Evolutionary conservation across 1,140 invertebrate genomes (phyloP), one percentile per base, ranked within the genome.

Genomic region (Bicyclus anynana): DNA sequence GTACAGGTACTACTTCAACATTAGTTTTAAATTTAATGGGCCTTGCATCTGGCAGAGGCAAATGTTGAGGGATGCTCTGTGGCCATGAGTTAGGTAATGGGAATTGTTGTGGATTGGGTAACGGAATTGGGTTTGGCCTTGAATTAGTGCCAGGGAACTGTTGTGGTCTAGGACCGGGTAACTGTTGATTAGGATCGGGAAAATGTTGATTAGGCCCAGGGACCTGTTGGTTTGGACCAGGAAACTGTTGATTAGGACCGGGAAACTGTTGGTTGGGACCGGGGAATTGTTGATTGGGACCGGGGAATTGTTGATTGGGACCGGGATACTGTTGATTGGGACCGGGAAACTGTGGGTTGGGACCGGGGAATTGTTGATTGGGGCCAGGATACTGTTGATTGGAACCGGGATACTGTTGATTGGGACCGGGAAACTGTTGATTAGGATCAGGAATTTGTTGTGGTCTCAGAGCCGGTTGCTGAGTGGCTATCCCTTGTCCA

Each of bases 1-100:
- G 84, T 23, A 84, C 81, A 12, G 72, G 76, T 10, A 84, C 81
- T 2, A 88, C 65, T 67, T 88, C 83, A 0, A 88, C 80, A 16
- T 64, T 76, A 0, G 84, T 88, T 56, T 78, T 87, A n/a, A 82
- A 35, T 26, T 86, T 88, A 4, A 44, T 20, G 18, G 40, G 40
- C 7, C 40, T 44, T 44, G 16, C 5, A 16, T 38, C 14, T 7
- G 13, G 37, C 5, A 14, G 5, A 12, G 40, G 40, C 18, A 44
- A 16, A 44, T 38, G 16, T 47, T 77, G 75, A 1, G 80, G 74
- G 37, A 29, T 65, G 18, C 48, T 13, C 10, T 44, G 40, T 44
- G 40, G 40, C 40, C 40, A 17, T 9, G 16, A 10, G 4, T 20
- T 18, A 20, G 40, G 40, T 44, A 44, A 5, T n/a, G 17, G 40